Evolutionary conservation across 2,888 invertebrate genomes (phyloP).

Genomic region (Epinotia brunnichana): DNA sequence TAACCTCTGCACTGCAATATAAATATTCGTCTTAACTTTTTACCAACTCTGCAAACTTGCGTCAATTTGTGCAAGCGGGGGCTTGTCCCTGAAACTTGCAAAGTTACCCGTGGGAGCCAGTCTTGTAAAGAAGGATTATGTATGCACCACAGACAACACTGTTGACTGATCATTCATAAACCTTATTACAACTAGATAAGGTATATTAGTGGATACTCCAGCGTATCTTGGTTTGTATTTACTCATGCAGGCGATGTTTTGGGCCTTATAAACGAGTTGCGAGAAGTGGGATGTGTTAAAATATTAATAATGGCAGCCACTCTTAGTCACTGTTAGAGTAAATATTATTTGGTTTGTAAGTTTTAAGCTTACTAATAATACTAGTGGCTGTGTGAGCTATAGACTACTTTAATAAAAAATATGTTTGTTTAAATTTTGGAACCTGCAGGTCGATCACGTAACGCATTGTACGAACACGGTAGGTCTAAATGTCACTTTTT

Average conservation of each 20-base stretch:
- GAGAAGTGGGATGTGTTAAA: not conserved
- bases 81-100: constrained; percentile 17
- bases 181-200: not conserved
- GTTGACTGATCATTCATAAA: not conserved
- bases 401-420: too few relatives aligned
- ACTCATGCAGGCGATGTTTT: not conserved
- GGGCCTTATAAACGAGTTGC: not conserved
- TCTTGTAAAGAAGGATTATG: not conserved
- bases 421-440: too few relatives aligned
- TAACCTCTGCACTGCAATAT: too few relatives aligned
- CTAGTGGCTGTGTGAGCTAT: too few relatives aligned
- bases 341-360: too few relatives aligned
- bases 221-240: too few relatives aligned
- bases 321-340: too few relatives aligned
- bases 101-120: not conserved
- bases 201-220: not conserved
- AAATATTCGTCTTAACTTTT: constrained; percentile 4
- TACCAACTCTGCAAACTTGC: constrained; percentile 10
- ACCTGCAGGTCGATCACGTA: too few relatives aligned
- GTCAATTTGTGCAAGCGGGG: constrained; percentile 17
- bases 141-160: not conserved
- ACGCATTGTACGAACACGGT: too few relatives aligned
- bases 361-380: too few relatives aligned
- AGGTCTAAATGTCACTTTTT: too few relatives aligned
- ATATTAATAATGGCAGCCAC: too few relatives aligned